Conservation (phyloP, 2,113 vertebrate genomes). For the Gallinago undulata region DNA sequence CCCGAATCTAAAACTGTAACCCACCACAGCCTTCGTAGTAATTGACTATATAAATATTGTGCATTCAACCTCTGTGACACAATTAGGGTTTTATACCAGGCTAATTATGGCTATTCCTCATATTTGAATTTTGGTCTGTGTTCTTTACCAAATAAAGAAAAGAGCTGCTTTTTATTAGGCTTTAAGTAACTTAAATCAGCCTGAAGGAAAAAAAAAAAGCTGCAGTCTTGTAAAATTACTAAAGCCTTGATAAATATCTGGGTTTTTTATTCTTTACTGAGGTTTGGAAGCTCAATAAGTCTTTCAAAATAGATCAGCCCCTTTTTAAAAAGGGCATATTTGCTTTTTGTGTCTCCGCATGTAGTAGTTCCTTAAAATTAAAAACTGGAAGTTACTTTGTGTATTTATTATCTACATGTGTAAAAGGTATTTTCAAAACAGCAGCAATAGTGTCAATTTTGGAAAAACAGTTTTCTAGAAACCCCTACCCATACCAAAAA, state of each 20-base stretch:
- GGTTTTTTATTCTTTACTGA: background rate
- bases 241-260: background rate
- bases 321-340: background rate
- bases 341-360: background rate
- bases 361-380: background rate
- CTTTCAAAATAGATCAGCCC: background rate
- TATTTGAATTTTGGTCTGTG: background rate
- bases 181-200: background rate
- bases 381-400: background rate
- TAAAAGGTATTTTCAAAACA: slow-evolving; percentile 20
- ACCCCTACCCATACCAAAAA: background rate
- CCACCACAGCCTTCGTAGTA: background rate
- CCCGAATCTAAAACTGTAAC: background rate
- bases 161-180: background rate
- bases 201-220: background rate
- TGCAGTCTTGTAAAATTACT: background rate
- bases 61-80: background rate
- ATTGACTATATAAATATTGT: background rate
- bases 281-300: background rate
- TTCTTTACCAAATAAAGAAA: background rate
- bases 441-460: background rate
- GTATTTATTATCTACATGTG: background rate
- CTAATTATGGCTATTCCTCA: background rate
- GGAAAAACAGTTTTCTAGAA: background rate
- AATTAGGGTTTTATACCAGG: background rate